Percentiles rank a stretch among this genome's conserved stretches.
These are phyloP conservation scores for Atta cephalotes DNA, from an alignment of 1,140 invertebrate genomes.

Conservation along the genomic window DNA sequence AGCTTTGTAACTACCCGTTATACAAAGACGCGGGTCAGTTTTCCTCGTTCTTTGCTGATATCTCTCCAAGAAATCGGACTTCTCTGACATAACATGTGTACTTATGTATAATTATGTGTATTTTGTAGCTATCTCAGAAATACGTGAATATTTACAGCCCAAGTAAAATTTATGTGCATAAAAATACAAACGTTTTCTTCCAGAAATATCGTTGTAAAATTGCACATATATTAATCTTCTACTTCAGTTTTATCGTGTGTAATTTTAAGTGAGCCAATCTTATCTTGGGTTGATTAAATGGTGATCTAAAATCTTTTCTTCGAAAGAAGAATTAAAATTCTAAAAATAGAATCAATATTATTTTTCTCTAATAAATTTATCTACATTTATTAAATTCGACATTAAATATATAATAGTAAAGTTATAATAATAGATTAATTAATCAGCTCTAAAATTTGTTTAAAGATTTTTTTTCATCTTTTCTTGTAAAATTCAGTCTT, in stretches of 20 bases:
- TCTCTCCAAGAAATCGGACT: conserved; percentile 22
- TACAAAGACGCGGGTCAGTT: conserved; percentile 55
- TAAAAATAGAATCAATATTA: neutral
- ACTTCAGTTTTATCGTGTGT: neutral
- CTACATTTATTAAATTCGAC: neutral
- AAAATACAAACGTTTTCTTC: neutral
- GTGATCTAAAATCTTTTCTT: neutral
- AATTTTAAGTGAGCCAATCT: neutral
- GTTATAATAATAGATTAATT: neutral
- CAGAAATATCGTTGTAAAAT: neutral
- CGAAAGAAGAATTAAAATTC: neutral
- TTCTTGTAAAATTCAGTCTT: neutral
- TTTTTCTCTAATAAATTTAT: neutral
- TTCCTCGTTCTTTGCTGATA: conserved; percentile 16
- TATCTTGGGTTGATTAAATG: neutral
- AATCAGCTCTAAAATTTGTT: neutral
- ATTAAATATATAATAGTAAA: neutral
- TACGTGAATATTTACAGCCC: neutral
- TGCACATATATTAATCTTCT: neutral
- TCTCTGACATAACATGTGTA: conserved; percentile 1
- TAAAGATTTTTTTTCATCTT: neutral
- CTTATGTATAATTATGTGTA: conserved; percentile 23
- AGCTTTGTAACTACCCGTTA: conserved; percentile 24
- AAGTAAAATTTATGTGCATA: conserved; percentile 21
- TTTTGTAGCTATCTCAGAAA: neutral